Evolutionary conservation across 2,797 vertebrate species (phyloP), one percentile per base, ranked within the genome.

Genomic region (Hoplostethus atlanticus): DNA sequence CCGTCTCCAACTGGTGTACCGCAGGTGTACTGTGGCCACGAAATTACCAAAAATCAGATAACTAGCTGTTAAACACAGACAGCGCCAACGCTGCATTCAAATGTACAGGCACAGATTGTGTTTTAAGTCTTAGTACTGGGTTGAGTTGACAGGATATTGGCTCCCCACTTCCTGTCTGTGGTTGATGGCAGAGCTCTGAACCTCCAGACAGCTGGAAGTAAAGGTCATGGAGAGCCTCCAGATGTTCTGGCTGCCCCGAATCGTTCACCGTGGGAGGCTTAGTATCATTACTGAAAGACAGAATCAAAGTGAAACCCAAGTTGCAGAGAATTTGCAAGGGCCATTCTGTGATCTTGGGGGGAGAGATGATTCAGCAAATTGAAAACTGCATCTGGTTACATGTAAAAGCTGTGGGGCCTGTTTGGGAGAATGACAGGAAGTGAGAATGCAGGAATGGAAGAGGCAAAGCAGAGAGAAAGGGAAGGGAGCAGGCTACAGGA

Each of bases 91-190:
- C n/a, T 57, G 10, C 0, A 30, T 31, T 69, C 17, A 54, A 59
- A 69, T 68, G 58, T 30, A 54, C 28, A 48, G 64, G 66, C 64
- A 42, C 70, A 63, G 79, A 80, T 69, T 65, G 54, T 82, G 80
- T 86, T 82, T 84, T 64, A 15, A 68, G 69, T 54, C 63, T 62
- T 36, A 30, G 75, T 54, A 53, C 81, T 48, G 80, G 71, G 57
- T 84, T 58, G 63, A 84, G 34, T 68, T 84, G 89, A 88, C 83
- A 64, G 84, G 76, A 73, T 76, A 56, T 76, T 80, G 86, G 79
- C 84, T 91, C 84, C 78, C 80, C 75, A 36, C 88, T 91, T 91
- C 84, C 89, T 90, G 88, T 88, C 66, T 90, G 86, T 90, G 89
- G 88, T 89, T 73, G 84, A 85, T 79, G 77, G 84, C 89, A 74